These are phyloP conservation scores for Lemur catta DNA, from an alignment of 2,797 vertebrate genomes.

Conservation along the genomic window DNA sequence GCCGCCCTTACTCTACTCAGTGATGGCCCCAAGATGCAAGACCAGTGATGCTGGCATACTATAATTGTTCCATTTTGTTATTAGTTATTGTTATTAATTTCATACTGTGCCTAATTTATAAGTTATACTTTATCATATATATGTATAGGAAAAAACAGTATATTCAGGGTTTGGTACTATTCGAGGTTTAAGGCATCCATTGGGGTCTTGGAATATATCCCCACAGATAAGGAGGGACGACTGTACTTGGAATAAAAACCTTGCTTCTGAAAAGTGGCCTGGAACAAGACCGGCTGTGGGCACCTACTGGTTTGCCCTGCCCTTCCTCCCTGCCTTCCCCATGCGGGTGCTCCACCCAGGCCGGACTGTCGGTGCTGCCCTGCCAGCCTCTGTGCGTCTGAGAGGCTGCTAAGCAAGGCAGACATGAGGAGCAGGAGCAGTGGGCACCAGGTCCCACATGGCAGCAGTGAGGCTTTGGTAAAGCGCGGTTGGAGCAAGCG, in stretches of 20 bases:
- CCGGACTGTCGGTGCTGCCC: accelerated
- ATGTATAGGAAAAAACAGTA: background rate
- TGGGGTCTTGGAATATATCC: too few relatives aligned
- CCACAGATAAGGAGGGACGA: accelerated
- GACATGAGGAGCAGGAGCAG: accelerated
- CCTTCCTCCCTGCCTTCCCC: accelerated
- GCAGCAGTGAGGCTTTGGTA: accelerated
- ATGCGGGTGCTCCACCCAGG: accelerated
- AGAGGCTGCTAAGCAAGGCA: background rate
- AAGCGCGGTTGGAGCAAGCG: background rate
- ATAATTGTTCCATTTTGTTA: too few relatives aligned
- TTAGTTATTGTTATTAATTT: background rate
- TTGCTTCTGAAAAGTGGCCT: background rate
- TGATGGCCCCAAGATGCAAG: background rate
- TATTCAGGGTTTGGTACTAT: too few relatives aligned
- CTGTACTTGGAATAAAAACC: background rate
- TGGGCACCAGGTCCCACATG: accelerated
- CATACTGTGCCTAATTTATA: too few relatives aligned
- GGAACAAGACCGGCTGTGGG: background rate
- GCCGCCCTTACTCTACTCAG: background rate
- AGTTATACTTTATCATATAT: background rate
- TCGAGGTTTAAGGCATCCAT: background rate
- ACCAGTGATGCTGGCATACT: background rate
- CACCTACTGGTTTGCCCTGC: too few relatives aligned
- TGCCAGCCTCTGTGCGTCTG: accelerated